Evolutionary conservation across 2,888 invertebrate species (phyloP), one percentile per base, ranked within the genome.

Genomic region (Nemoura dubitans): DNA sequence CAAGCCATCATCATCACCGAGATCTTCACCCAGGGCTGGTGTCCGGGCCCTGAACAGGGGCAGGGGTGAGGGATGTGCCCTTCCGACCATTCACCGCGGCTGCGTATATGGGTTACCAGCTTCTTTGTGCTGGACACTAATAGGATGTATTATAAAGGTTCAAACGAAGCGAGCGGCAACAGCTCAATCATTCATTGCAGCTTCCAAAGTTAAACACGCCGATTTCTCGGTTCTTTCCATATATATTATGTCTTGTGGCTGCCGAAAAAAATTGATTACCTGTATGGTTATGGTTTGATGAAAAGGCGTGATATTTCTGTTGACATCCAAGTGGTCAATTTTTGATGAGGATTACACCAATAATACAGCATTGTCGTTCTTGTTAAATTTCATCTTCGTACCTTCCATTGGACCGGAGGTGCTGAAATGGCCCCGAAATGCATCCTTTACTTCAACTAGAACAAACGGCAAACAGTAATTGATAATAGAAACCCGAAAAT

Each of bases 1-100:
- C 26, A 76, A 30, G 28, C 86, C 86, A 86, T 86, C 27, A 43
- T 5, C n/a, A 27, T 78, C 78, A 78, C 10, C 78, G 10, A 21
- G 28, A 78, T 10, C 59, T 7, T 59, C 59, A 59, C 21, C 59
- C 59, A 21, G 36, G 10, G 59, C 36, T 10, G 10, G 36, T 36
- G 36, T 10, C 36, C 36, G 36, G 36, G 10, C 5, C 36, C 36
- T 6, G 36, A 10, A 10, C 36, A 36, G 36, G 36, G 36, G 36
- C 59, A 3, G 14, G 78, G n/a, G 78, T 14, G 78, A 78, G 78
- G 78, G 78, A 21, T 26, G 26, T n/a, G 28, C n/a, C 25, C 10
- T 21, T 3, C 78, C 78, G n/a, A 78, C 78, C 59, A 59, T 59
- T 59, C 59, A 59, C 14, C 21, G 1, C 21, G 3, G 16, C 59